Base-by-base conservation (phyloP, 2,797 vertebrate species). In the Linurgus olivaceus region DNA sequence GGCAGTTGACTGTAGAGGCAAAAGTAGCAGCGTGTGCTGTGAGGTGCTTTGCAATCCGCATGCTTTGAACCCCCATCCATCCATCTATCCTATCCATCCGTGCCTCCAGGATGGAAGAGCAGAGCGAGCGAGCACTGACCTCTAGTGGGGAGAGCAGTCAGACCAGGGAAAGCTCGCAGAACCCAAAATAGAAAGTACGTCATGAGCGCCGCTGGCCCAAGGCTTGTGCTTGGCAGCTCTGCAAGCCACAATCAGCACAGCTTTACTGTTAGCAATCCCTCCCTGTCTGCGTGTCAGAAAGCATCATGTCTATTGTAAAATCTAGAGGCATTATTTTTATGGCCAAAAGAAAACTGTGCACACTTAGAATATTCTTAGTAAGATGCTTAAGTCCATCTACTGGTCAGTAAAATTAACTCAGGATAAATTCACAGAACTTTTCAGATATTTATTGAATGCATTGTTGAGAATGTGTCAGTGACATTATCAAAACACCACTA, bases 11-110 rank as follows among this genome's bases (percentile, higher is more conserved):
- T 20, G 25, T 0, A 55, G 5, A 61, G 17, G n/a, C 51, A 81
- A 58, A 76, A 76, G 50, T 2, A 52, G 45, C 38, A 82, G 45
- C 3, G 1, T 21, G 15, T 13, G 51, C 37, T 6, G 10, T 6
- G 18, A 5, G 3, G 17, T 0, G 54, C 76, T 75, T 48, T 33
- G 29, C 44, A 86, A 78, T n/a, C n/a, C 0, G 17, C 45, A 2
- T 3, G 18, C 10, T 42, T 71, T 71, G 75, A 18, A 66, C 3
- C 3, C 6, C 1, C 12, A 3, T 33, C 9, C n/a, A 24, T 33
- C 21, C 20, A 16, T 33, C 1, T 4, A 2, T 0, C 4, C 1
- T 5, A 2, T 0, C 4, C 2, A 6, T n/a, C 14, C 8, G 4
- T 0, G 8, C 52, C 38, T 6, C 11, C 42, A 18, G 47, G 55